phyloP scores from a whole-genome alignment of 1,140 invertebrate species.

The Anoplophora glabripennis region DNA sequence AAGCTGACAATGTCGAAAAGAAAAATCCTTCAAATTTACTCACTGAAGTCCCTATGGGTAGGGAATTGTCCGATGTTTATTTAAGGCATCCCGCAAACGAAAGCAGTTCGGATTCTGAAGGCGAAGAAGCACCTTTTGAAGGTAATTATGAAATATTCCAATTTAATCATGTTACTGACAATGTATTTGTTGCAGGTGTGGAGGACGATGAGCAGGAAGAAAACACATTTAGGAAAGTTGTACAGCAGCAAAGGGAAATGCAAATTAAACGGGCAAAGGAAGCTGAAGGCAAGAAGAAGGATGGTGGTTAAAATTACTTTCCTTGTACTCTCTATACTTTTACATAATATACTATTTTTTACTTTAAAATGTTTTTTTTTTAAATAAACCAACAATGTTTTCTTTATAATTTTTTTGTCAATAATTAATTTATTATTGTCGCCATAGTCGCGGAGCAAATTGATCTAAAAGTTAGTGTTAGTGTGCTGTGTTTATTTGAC shows the following conservation, averaged over 20 bases:
- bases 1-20: conserved; percentile 5
- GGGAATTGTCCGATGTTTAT: conserved; percentile 66
- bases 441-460: no score
- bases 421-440: no score
- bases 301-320: neutral
- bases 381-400: no score
- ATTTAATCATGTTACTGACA: neutral
- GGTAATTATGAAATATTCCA: conserved; percentile 18
- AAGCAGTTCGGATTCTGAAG: conserved; percentile 72
- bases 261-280: conserved; percentile 45
- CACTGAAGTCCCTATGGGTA: conserved; percentile 53
- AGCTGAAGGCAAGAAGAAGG: conserved; percentile 33
- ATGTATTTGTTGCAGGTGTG: no score
- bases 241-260: conserved; percentile 44
- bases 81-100: conserved; percentile 67
- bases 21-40: conserved; percentile 45
- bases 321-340: neutral
- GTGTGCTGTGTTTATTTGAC: conserved; percentile 1
- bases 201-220: conserved; percentile 32
- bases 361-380: no score
- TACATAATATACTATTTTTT: no score
- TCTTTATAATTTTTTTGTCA: no score
- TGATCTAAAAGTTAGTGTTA: neutral
- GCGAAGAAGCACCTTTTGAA: conserved; percentile 45
- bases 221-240: conserved; percentile 39